Evolutionary conservation across 2,797 vertebrate species (phyloP).

Genomic region (Chaenodraco wilsoni): DNA sequence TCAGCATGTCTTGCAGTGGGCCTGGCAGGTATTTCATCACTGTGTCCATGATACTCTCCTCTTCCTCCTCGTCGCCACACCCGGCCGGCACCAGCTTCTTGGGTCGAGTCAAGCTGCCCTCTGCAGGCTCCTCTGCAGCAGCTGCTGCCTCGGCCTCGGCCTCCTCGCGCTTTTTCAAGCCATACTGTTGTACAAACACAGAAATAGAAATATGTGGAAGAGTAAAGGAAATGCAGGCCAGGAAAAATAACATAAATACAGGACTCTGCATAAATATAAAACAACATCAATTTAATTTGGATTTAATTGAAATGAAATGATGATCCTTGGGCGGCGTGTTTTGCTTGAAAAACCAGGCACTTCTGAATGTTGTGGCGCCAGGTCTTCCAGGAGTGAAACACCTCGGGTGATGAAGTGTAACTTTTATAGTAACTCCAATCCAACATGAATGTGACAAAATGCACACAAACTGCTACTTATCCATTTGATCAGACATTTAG

Average conservation of each 20-base stretch:
- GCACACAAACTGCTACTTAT: not conserved
- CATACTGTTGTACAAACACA: constrained; percentile 65
- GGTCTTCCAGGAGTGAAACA: too few relatives aligned
- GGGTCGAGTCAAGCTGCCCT: constrained; percentile 94
- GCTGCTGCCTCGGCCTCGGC: constrained; percentile 94
- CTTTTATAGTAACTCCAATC: not conserved
- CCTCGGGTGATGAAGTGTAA: not conserved
- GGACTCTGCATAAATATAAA: not conserved
- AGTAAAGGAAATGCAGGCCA: not conserved
- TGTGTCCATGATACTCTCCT: constrained; percentile 97
- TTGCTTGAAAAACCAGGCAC: not conserved
- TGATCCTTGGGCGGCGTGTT: not conserved
- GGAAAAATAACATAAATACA: not conserved
- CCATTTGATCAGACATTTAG: not conserved
- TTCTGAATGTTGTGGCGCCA: not conserved
- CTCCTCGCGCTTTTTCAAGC: constrained; percentile 96
- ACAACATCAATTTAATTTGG: not conserved
- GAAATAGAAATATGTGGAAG: not conserved
- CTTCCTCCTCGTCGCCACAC: constrained; percentile 94
- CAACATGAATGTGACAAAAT: not conserved
- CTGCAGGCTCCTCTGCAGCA: constrained; percentile 89
- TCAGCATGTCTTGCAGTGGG: constrained; percentile 98
- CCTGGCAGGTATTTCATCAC: constrained; percentile 99
- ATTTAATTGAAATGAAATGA: not conserved
- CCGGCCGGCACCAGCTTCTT: constrained; percentile 95